phyloP scores from a whole-genome alignment of 2,797 vertebrate species.

The Sus cebifrons region DNA sequence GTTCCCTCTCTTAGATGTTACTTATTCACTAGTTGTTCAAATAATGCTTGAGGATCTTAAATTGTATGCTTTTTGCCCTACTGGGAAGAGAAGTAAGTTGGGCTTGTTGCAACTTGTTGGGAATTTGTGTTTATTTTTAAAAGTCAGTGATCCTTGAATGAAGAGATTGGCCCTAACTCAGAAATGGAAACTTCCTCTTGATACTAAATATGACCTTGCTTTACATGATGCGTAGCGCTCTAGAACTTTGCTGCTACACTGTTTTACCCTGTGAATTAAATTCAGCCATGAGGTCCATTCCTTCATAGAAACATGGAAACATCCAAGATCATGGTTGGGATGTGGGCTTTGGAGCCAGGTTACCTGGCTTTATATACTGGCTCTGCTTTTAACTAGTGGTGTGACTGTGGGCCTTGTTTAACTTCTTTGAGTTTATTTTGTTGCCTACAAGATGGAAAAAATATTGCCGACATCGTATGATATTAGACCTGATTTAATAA shows the following conservation, averaged over 20 bases:
- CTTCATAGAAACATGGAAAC: neutral
- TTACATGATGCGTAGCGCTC: neutral
- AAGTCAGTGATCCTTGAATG: conserved; percentile 20
- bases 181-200: neutral
- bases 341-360: neutral
- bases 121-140: conserved; percentile 66
- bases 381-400: neutral
- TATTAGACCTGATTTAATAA: neutral
- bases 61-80: neutral
- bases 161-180: conserved; percentile 45
- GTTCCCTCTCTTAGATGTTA: conserved; percentile 46
- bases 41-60: conserved; percentile 35
- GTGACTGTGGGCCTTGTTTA: neutral
- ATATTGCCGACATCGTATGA: neutral
- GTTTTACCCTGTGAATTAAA: neutral
- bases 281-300: neutral
- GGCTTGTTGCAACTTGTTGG: conserved; percentile 74
- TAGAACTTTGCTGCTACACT: accelerated
- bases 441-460: neutral
- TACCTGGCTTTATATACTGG: neutral
- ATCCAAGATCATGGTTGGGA: neutral
- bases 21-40: conserved; percentile 44
- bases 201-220: neutral
- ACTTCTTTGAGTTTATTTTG: neutral
- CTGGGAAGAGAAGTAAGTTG: neutral